A percentile compares a stretch with the other conserved stretches of the same genome.
These are phyloP conservation scores for Andrena hattorfiana DNA, from an alignment of 2,888 invertebrate species.

Conservation along the genomic window DNA sequence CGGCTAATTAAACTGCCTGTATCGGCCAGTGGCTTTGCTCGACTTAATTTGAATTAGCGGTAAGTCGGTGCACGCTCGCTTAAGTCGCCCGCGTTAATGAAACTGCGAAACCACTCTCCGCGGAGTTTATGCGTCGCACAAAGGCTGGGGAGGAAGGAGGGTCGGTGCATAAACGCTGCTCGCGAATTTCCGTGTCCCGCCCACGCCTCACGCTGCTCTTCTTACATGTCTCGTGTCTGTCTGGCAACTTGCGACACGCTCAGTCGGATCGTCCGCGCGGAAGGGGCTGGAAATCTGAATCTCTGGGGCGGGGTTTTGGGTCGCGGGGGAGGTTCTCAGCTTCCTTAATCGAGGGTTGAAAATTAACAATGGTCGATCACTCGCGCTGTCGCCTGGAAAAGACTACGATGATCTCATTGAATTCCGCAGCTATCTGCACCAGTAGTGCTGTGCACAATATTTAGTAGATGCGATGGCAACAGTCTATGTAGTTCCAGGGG, in stretches of 20 bases:
- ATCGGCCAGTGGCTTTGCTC: constrained; percentile 76
- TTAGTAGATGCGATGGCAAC: constrained; percentile 46
- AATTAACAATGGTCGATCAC: too few relatives aligned
- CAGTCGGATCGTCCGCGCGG: background rate
- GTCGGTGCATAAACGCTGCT: constrained; percentile 29
- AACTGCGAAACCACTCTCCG: constrained; percentile 69
- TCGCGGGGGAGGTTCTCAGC: background rate
- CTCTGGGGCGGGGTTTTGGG: too few relatives aligned
- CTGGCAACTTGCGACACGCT: constrained; percentile 3
- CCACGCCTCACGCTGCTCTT: background rate
- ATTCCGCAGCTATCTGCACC: constrained; percentile 12
- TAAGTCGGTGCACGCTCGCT: constrained; percentile 68
- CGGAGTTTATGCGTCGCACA: constrained; percentile 50
- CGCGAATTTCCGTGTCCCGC: constrained; percentile 37
- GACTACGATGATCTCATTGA: constrained; percentile 8
- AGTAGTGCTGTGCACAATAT: constrained; percentile 18
- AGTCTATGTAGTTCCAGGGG: background rate
- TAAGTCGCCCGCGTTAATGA: constrained; percentile 73
- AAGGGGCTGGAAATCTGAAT: too few relatives aligned
- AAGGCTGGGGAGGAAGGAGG: constrained; percentile 11
- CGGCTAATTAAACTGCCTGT: constrained; percentile 67
- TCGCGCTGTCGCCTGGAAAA: background rate
- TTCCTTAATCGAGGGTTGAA: too few relatives aligned
- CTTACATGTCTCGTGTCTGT: constrained; percentile 14
- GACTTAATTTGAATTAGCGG: constrained; percentile 77